Base-by-base conservation (phyloP, 1,140 invertebrate genomes). In the Ruditapes philippinarum region DNA sequence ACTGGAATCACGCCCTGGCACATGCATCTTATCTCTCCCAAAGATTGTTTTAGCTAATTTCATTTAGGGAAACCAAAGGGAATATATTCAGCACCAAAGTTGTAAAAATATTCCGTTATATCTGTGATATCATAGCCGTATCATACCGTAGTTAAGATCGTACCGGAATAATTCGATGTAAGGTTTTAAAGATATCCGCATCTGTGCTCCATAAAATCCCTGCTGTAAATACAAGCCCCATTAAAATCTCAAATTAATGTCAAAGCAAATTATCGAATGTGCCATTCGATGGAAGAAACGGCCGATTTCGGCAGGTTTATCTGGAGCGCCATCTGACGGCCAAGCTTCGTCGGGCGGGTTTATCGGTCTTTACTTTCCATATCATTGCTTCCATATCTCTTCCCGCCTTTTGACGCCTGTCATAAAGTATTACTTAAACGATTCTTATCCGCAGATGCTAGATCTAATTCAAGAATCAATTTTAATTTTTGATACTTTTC, bases 241-340 rank as follows among this genome's bases (percentile, higher is more conserved):
- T 80, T 88, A 88, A 88, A 88, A 88, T 88, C 74, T 68, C 60
- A 88, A 88, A 79, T 88, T 88, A 88, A 88, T 80, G 85, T 88
- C 85, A 88, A 88, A 88, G 40, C 60, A 40, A 76, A 88, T 88
- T 88, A 88, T 73, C 22, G 74, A 65, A 62, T 45, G 57, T 80
- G 85, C 45, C 85, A 78, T 62, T 70, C 36, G 60, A 70, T 31
- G 42, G 70, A 57, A 80, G 54, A 78, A 88, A 80, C 62, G 74
- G 54, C 42, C 70, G 42, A 70, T 76, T 70, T 70, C 62, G 33
- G 76, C 76, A 45, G 73, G 49, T 42, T 80, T 88, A 88, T 88
- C 85, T 40, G 17, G 1, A 31, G 38, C 45, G 49, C 38, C 85
- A 88, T 88, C 85, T 62, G 85, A 68, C 74, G 45, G 85, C 70